A percentile compares a stretch with the other conserved stretches of the same genome.
Evolutionary conservation across 2,797 vertebrate genomes (phyloP).

Genomic region (Tokudaia muenninki): DNA sequence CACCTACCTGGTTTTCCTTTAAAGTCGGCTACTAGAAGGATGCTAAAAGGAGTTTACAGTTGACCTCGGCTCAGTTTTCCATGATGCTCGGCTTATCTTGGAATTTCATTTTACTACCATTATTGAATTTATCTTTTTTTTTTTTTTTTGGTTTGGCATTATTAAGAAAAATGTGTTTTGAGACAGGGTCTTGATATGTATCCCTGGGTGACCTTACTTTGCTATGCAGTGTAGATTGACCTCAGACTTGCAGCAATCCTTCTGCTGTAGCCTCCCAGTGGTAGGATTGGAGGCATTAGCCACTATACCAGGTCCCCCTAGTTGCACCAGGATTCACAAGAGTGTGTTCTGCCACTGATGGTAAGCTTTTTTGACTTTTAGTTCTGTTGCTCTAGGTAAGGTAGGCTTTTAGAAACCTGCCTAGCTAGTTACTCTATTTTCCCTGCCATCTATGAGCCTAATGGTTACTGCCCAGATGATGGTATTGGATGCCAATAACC

Average conservation of each 20-base stretch:
- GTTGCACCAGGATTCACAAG: background rate
- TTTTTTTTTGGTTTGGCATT: background rate
- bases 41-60: background rate
- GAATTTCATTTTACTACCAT: background rate
- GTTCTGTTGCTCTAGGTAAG: background rate
- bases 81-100: background rate
- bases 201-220: background rate
- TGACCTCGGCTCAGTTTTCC: no score
- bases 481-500: background rate
- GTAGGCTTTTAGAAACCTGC: background rate
- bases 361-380: background rate
- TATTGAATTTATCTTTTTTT: background rate
- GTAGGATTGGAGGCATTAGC: no score
- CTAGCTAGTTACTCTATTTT: background rate
- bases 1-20: background rate
- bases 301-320: background rate
- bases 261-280: background rate
- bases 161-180: background rate
- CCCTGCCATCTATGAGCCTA: fast-evolving
- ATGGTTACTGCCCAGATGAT: background rate
- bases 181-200: background rate
- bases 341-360: background rate
- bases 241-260: background rate
- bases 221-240: background rate
- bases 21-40: background rate